Percentiles rank a stretch among this genome's conserved stretches.
Conservation (phyloP, 2,888 invertebrate species). For the Gasteruption jaculator region DNA sequence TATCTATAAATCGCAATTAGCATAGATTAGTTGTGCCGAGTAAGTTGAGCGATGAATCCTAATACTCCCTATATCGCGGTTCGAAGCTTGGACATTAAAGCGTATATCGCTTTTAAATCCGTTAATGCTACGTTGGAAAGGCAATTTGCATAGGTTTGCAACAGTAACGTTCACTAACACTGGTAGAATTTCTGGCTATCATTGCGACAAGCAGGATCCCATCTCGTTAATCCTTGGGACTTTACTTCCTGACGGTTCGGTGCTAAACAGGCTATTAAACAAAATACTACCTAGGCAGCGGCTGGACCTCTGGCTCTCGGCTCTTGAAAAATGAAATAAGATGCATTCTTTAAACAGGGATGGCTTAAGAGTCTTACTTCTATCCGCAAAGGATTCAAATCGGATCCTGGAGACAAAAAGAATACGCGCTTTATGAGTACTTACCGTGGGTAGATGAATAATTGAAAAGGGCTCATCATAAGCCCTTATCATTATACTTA, state of each 20-base stretch:
- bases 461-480: no score
- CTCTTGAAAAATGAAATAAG: no score
- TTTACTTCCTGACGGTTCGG: slow-evolving; percentile 25
- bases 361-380: no score
- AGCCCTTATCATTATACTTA: no score
- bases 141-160: slow-evolving; percentile 45
- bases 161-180: slow-evolving; percentile 23
- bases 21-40: slow-evolving; percentile 28
- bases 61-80: slow-evolving; percentile 34
- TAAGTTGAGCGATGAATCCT: slow-evolving; percentile 39
- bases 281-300: no score
- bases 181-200: slow-evolving; percentile 19
- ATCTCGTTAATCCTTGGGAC: slow-evolving; percentile 33
- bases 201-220: slow-evolving; percentile 24
- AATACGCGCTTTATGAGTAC: no score
- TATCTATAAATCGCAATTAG: slow-evolving; percentile 21
- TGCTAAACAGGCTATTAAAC: slow-evolving; percentile 14
- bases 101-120: slow-evolving; percentile 48
- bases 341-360: no score
- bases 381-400: no score
- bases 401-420: no score
- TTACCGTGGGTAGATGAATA: no score
- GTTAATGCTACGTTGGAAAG: slow-evolving; percentile 38
- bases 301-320: no score
- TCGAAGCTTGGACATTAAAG: slow-evolving; percentile 27